Conservation (phyloP, 2,888 invertebrate genomes). For the Calameuta pallipes region DNA sequence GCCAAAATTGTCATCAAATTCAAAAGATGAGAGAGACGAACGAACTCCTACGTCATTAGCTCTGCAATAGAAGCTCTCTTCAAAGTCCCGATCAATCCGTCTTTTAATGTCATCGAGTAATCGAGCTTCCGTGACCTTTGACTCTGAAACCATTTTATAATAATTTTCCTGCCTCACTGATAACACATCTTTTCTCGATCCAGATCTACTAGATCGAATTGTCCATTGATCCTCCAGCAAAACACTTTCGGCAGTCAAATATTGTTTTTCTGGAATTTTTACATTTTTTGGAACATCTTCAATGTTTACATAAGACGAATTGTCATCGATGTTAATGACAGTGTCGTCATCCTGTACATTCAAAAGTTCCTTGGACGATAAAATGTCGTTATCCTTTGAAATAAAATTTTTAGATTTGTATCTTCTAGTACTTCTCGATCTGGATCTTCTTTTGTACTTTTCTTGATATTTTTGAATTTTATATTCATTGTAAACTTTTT, state of each 20-base stretch:
- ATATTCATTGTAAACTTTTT: not conserved
- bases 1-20: not conserved
- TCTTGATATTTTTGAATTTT: not conserved
- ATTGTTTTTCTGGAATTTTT: not conserved
- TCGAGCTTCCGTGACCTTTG: slow-evolving; percentile 7
- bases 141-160: slow-evolving; percentile 3
- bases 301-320: not conserved
- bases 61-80: slow-evolving; percentile 1
- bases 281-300: slow-evolving; percentile 5
- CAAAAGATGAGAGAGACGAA: not conserved
- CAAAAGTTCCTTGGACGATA: not conserved
- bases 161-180: not conserved
- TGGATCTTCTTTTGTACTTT: not conserved
- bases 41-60: not conserved
- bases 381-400: not conserved
- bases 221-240: slow-evolving; percentile 5
- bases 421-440: not conserved
- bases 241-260: slow-evolving; percentile 5
- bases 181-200: not conserved
- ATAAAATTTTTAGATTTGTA: not conserved
- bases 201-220: not conserved
- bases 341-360: not conserved
- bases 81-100: slow-evolving; percentile 33
- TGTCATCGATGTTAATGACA: not conserved
- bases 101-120: slow-evolving; percentile 28